A percentile compares a stretch with the other conserved stretches of the same genome.
These are phyloP conservation scores for Mythimna vitellina DNA, from an alignment of 2,888 invertebrate genomes.

Conservation along the genomic window DNA sequence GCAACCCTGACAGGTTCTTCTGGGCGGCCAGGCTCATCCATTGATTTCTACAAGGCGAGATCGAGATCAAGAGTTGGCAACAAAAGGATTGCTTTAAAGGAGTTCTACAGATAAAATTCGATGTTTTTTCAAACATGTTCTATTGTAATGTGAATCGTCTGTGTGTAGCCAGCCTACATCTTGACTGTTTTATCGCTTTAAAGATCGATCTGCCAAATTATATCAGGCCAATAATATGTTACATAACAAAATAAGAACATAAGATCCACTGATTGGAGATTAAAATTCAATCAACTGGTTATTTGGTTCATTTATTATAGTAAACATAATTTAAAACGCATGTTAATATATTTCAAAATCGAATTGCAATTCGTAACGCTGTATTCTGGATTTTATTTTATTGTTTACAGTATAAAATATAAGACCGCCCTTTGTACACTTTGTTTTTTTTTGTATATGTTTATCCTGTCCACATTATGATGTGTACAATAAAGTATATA, in stretches of 20 bases:
- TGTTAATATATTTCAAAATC: not conserved
- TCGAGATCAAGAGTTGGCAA: not conserved
- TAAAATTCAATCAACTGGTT: constrained; percentile 26
- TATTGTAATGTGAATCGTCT: not conserved
- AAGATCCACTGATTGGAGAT: constrained; percentile 21
- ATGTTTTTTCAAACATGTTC: not conserved
- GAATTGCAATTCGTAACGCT: not conserved
- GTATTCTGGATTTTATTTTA: not conserved
- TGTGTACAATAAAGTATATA: too few species aligned
- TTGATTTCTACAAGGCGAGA: too few species aligned
- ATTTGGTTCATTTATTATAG: constrained; percentile 15
- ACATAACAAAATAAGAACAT: constrained; percentile 10
- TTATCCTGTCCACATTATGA: too few species aligned
- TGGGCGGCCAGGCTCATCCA: too few species aligned
- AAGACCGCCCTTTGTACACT: too few species aligned
- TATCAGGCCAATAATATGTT: constrained; percentile 7
- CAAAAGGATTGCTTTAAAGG: too few species aligned
- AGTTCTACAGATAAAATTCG: not conserved
- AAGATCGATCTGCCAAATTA: constrained; percentile 12
- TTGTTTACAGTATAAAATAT: too few species aligned
- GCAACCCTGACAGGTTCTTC: too few species aligned
- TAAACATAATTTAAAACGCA: constrained; percentile 21
- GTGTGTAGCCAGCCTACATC: constrained; percentile 3
- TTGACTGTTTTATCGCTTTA: constrained; percentile 12
- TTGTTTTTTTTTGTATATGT: too few species aligned